A percentile compares a stretch with the other conserved stretches of the same genome.
phyloP scores from a whole-genome alignment of 2,113 vertebrate species.

The Ailurus styani region DNA sequence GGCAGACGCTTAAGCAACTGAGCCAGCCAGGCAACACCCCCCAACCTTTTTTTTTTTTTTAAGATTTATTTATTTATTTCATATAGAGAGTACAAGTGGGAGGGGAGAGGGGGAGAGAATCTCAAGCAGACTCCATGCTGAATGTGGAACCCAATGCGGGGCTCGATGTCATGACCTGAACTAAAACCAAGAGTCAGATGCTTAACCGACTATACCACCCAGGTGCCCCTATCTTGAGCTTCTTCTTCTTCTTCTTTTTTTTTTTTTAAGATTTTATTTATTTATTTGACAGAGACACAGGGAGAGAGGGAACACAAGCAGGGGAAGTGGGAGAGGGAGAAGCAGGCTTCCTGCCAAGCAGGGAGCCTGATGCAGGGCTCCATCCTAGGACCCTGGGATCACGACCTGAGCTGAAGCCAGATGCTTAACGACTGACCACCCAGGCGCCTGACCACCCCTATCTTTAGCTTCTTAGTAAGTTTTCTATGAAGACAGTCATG shows the following conservation, averaged over 20 bases:
- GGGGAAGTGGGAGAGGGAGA: no score
- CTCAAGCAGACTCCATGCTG: neutral
- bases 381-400: no score
- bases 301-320: no score
- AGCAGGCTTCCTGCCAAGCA: no score
- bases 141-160: neutral
- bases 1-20: neutral
- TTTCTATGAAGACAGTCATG: neutral
- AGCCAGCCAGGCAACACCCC: neutral
- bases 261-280: no score
- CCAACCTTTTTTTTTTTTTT: no score
- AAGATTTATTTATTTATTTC: neutral
- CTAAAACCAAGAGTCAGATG: neutral
- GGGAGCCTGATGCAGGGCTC: no score
- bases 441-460: no score
- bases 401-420: neutral
- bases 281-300: no score
- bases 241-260: no score
- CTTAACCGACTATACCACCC: no score
- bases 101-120: neutral
- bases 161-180: neutral
- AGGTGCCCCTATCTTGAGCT: no score
- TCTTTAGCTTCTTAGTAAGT: neutral
- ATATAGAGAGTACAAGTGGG: neutral
- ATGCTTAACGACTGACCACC: neutral